A percentile compares a stretch with the other conserved stretches of the same genome.
These are phyloP conservation scores for Sanderia malayensis DNA, from an alignment of 30 jellyfish, hydroid and myxozoan species.

Conservation along the genomic window DNA sequence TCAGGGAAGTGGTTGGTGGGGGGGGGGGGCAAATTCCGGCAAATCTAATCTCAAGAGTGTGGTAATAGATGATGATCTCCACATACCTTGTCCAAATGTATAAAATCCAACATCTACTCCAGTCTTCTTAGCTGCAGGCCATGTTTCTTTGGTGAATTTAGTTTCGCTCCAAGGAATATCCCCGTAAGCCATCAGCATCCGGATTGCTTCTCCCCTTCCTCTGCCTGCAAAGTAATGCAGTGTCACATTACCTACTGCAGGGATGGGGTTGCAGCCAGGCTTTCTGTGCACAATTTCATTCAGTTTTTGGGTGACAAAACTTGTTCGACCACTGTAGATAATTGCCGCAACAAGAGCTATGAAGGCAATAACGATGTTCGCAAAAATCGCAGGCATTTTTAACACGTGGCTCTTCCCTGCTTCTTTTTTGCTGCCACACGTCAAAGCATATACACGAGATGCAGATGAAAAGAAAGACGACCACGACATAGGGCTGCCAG, in stretches of 20 bases:
- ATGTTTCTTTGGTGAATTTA: conserved; percentile 58
- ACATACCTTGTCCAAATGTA: conserved; percentile 93
- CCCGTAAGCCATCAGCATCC: conserved; percentile 81
- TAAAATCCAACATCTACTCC: conserved; percentile 73
- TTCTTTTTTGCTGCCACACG: too few species aligned
- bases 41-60: too few species aligned
- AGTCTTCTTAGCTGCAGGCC: conserved; percentile 70
- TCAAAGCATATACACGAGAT: too few species aligned
- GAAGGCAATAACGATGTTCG: conserved; percentile 56
- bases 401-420: not conserved
- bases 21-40: too few species aligned
- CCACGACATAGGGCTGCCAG: too few species aligned
- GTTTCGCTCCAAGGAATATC: conserved; percentile 72
- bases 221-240: conserved; percentile 86
- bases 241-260: conserved; percentile 81
- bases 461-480: too few species aligned
- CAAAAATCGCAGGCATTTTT: conserved; percentile 60
- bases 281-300: conserved; percentile 72
- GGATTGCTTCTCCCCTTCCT: conserved; percentile 89
- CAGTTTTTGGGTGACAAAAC: conserved; percentile 67
- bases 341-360: conserved; percentile 62
- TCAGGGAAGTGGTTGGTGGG: too few species aligned
- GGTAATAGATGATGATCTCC: too few species aligned
- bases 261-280: conserved; percentile 92
- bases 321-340: conserved; percentile 74